Evolutionary conservation across 53 echinoderm and acorn worm species (phyloP), one percentile per base, ranked within the genome.

Genomic region (Echinometra lucunter): DNA sequence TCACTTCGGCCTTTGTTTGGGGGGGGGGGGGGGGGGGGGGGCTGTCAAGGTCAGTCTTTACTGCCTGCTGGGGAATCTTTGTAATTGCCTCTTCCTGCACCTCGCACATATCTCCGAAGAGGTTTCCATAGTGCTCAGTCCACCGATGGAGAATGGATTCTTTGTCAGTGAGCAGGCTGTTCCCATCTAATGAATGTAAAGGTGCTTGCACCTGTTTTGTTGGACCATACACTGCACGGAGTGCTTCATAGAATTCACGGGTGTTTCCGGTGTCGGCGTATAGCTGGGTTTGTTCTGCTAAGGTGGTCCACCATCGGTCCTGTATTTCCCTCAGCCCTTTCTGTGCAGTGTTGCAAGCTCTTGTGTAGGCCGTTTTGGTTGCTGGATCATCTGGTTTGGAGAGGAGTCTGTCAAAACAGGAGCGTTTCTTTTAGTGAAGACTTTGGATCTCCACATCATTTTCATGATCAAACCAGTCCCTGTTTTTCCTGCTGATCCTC

Each of bases 51-150:
- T 90, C 57, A 27, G 63, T 90, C 90, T 19, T 90, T 27, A 60
- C 90, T 58, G 57, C 58, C 90, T 92, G 92, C n/a, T 90, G 91
- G 35, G 91, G 58, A 57, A 90, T 90, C 38, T 90, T 28, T 30
- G 5, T 90, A 53, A 90, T 90, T 30, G 91, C 66, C 91, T 90
- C 66, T 58, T 90, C 91, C 66, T 90, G 55, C 58, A 90, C 91
- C 38, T 90, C 21, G 60, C 21, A 63, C 66, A 30, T 11, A 66
- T 90, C 91, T n/a, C 91, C 91, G 47, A 74, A 92, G 92, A 92
- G 75, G 11, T 67, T 92, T 47, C 92, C 70, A 92, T 74, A 92
- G 44, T 92, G 74, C 72, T 92, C 92, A 40, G 92, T 74, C 92
- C 92, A 92, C 56, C 42, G 45, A 58, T 92, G 92, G 19, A 92